Evolutionary conservation across 2,113 vertebrate genomes (phyloP), one percentile per base, ranked within the genome.

Genomic region (Rhinogobius similis): DNA sequence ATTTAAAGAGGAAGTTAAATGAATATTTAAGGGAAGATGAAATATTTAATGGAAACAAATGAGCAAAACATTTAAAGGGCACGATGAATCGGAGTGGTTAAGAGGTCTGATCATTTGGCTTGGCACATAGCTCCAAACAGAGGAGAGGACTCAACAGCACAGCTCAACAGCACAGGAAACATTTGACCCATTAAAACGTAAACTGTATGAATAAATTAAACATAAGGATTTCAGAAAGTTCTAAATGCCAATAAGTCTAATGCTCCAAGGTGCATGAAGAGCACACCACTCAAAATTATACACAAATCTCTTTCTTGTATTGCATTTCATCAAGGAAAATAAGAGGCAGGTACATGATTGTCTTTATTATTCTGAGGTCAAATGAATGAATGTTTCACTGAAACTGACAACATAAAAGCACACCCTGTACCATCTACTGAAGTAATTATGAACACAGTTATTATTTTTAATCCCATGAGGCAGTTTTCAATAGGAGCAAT

Each of bases 31-130:
- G 87, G 75, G 75, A 82, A 82, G 81, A 92, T 94, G 85, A 93
- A 94, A 93, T 93, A 94, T 94, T 92, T 88, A 94, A 90, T 78
- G 84, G 91, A 92, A 92, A 93, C 89, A 93, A 94, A 93, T 93
- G 92, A 92, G 90, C 86, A 89, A 91, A 93, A 92, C 92, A 93
- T 92, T 93, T 93, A 92, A 92, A 86, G 82, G 65, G 90, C 85
- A 83, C 85, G 81, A 93, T 90, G 91, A 92, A 93, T 92, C 91
- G 79, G 83, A 86, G 80, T 86, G 84, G 75, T 86, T 85, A 86
- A 77, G 76, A 80, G 69, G 85, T 77, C 78, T 81, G 38, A 41
- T 81, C 72, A 86, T 82, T 76, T 88, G 84, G 79, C 85, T 71
- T 20, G 21, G 50, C 21, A 24, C 52, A 53, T 12, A 53, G 50